Evolutionary conservation across 2,888 invertebrate genomes (phyloP), one percentile per base, ranked within the genome.

Genomic region (Aleiodes testaceus): DNA sequence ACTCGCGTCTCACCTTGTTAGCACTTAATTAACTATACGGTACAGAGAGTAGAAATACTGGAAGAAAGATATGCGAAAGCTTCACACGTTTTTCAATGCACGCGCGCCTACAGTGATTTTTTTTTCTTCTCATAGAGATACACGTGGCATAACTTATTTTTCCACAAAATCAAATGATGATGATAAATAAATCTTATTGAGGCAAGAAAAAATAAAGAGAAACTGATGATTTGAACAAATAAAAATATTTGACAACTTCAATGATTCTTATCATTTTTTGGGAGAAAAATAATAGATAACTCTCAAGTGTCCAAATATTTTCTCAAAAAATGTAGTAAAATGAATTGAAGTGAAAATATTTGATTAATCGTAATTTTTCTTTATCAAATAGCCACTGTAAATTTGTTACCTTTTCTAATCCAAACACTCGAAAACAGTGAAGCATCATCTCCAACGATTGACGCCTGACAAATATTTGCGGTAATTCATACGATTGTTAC

Each of bases 11-110:
- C 82, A 80, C 76, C 84, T 85, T 84, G 85, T 85, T 85, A 85
- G 84, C 85, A 85, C 85, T 85, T 82, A 85, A 85, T 85, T 84
- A 85, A 83, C 82, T 81, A 80, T 79, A 78, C 79, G 80, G 78
- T 78, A 77, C 74, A 75, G 77, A 78, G 78, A 75, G 76, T 79
- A 75, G 77, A 64, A 47, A 26, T 67, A 67, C 74, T 75, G 78
- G 75, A 77, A 79, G 79, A 75, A 80, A 78, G 79, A 81, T 79
- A 79, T 73, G 77, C 72, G 49, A 72, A 59, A 70, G 68, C 45
- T 59, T 68, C 50, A 49, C 61, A 68, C 61, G 42, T 61, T 61
- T 59, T 59, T 42, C 59, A 59, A 68, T 68, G 49, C 20, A 45
- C 55, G 55, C 36, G 66, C 42, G 53, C 53, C 52, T 52, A 44